Percentiles rank a stretch among this genome's conserved stretches.
Conservation (phyloP, 2,113 vertebrate genomes). For the Perca flavescens region DNA sequence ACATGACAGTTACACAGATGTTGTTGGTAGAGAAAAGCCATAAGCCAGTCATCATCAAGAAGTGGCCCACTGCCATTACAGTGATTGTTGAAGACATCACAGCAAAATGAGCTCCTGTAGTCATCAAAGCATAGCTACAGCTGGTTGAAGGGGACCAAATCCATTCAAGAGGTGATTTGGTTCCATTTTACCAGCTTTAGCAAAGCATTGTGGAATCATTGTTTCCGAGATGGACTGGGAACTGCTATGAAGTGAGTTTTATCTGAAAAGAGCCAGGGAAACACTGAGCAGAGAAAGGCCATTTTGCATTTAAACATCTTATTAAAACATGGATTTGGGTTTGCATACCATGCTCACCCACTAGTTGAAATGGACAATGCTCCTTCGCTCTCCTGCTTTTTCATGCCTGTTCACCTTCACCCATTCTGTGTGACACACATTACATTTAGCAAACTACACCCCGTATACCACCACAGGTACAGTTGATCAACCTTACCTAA, state of each 20-base stretch:
- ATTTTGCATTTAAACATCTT: constrained; percentile 40
- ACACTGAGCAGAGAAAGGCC: constrained; percentile 13
- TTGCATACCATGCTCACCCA: neutral
- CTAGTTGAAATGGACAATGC: neutral
- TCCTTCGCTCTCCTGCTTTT: constrained; percentile 2
- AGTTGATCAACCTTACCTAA: constrained; percentile 64
- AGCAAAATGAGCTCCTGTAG: constrained; percentile 71
- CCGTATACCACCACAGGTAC: constrained; percentile 52
- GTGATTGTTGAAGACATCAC: constrained; percentile 52
- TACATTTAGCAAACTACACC: constrained; percentile 46
- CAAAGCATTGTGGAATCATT: constrained; percentile 92
- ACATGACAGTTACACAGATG: constrained; percentile 58
- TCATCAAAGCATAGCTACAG: constrained; percentile 99
- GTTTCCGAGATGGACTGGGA: constrained; percentile 34
- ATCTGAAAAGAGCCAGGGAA: constrained; percentile 3
- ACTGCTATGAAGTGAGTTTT: constrained; percentile 21
- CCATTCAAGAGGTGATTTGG: constrained; percentile 99
- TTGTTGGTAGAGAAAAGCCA: constrained; percentile 31
- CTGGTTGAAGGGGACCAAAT: constrained; percentile 99
- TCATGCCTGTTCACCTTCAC: constrained; percentile 30
- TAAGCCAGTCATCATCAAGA: constrained; percentile 37
- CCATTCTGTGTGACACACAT: constrained; percentile 43
- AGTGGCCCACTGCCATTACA: constrained; percentile 26
- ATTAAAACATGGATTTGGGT: constrained; percentile 18
- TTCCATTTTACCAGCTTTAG: constrained; percentile 99